phyloP scores from a whole-genome alignment of 2,888 invertebrate species.

The Pollenia griseotomentosa region DNA sequence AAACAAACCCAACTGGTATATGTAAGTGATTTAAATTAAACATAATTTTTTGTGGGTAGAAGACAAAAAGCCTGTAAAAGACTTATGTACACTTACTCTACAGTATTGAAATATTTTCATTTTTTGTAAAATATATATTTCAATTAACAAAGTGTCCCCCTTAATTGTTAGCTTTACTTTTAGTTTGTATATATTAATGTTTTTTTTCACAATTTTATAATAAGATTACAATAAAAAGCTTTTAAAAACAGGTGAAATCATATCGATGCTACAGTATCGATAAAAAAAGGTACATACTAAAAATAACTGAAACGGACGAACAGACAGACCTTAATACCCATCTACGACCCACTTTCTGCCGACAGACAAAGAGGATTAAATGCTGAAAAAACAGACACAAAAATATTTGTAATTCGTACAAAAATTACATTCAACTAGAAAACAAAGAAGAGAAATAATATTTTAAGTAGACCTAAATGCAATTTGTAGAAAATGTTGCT shows the following conservation, averaged over 20 bases:
- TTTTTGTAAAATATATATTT: conserved; percentile 3
- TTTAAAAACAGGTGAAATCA: conserved; percentile 55
- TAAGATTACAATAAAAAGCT: conserved; percentile 61
- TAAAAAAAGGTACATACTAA: neutral
- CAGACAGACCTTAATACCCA: conserved; percentile 42
- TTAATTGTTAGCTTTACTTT: conserved; percentile 4
- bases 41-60: too few species aligned
- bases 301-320: conserved; percentile 15
- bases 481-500: conserved; percentile 41
- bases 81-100: neutral
- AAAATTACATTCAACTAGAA: conserved; percentile 10
- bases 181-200: neutral
- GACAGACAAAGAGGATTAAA: conserved; percentile 50
- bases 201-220: conserved; percentile 34
- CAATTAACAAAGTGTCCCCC: conserved; percentile 27
- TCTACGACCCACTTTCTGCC: conserved; percentile 54
- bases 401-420: conserved; percentile 15
- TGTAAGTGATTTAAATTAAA: too few species aligned
- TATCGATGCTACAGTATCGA: conserved; percentile 33
- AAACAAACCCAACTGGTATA: too few species aligned
- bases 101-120: neutral
- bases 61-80: too few species aligned
- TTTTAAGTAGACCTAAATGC: conserved; percentile 60
- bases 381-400: neutral
- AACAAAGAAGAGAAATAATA: conserved; percentile 63